These are phyloP conservation scores for Gastrophysa polygoni DNA, from an alignment of 2,888 invertebrate species.

Conservation along the genomic window DNA sequence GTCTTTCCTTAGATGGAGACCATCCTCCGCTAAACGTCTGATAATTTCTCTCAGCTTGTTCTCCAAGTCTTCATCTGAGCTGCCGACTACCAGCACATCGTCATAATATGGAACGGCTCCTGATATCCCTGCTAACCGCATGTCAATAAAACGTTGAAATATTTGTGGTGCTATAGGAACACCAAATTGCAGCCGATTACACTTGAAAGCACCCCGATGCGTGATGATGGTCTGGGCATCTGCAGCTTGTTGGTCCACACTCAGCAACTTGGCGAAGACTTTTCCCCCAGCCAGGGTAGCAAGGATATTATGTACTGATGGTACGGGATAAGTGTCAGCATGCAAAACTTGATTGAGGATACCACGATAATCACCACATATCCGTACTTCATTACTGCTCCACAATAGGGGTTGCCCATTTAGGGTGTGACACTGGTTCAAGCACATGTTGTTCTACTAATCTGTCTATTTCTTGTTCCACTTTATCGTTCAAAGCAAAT, in stretches of 20 bases:
- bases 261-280: too few relatives aligned
- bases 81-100: slow-evolving; percentile 28
- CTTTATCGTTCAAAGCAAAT: slow-evolving; percentile 18
- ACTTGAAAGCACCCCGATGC: slow-evolving; percentile 29
- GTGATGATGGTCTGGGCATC: slow-evolving; percentile 24
- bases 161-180: slow-evolving; percentile 20
- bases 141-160: slow-evolving; percentile 32
- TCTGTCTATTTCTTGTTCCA: not conserved
- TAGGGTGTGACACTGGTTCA: slow-evolving; percentile 12
- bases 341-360: slow-evolving; percentile 27
- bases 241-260: too few relatives aligned
- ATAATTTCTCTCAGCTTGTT: too few relatives aligned
- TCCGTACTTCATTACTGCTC: slow-evolving; percentile 18
- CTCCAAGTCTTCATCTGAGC: slow-evolving; percentile 21
- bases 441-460: slow-evolving; percentile 7
- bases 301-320: slow-evolving; percentile 23
- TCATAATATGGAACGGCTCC: slow-evolving; percentile 12
- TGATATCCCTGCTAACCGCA: slow-evolving; percentile 21
- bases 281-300: slow-evolving; percentile 18
- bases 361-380: slow-evolving; percentile 2
- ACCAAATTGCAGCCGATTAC: slow-evolving; percentile 29
- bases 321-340: slow-evolving; percentile 26
- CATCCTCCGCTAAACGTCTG: slow-evolving; percentile 20
- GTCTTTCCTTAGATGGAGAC: slow-evolving; percentile 23
- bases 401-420: slow-evolving; percentile 24